Base-by-base conservation (phyloP, 2,888 invertebrate genomes). In the Busseola fusca region DNA sequence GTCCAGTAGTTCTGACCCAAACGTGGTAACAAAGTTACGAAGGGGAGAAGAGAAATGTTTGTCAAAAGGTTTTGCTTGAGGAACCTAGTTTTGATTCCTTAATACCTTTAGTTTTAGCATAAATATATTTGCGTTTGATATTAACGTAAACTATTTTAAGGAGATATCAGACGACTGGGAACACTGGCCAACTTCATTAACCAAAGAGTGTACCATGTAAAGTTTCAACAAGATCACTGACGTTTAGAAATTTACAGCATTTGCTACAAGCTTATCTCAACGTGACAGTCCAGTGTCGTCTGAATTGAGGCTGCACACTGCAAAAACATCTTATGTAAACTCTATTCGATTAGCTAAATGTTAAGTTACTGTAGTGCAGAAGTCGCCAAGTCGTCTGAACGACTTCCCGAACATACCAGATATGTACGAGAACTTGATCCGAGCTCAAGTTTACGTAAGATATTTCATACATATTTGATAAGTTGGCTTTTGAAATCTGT, bases 281-380 rank as follows among this genome's bases (percentile, higher is more conserved):
- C 16, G 21, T 16, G 30, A 21, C 52, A 45, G 62, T 40, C 63
- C 21, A n/a, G 52, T 52, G 54, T 10, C 68, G 37, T 42, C 54
- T n/a, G n/a, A 40, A 58, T 18, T 52, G 18, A 48, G 42, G n/a
- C 42, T 69, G 27, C 27, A 56, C 25, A n/a, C 50, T 42, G 50
- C 64, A 64, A 64, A 64, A 12, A 2, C n/a, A 42, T 45, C 56
- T 6, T 68, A 69, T 45, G 42, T 45, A 12, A 34, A 21, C 25
- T 56, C n/a, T 63, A 71, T 65, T 70, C 54, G 54, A 66, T 76
- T 77, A 65, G 57, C n/a, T 77, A 62, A 40, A 77, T 42, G 60
- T 71, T 52, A n/a, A n/a, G n/a, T n/a, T n/a, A n/a, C n/a, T n/a
- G n/a, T n/a, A n/a, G n/a, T n/a, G n/a, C n/a, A n/a, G n/a, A n/a